These are phyloP conservation scores for Xestia c-nigrum DNA, from an alignment of 2,888 invertebrate species.

Conservation along the genomic window DNA sequence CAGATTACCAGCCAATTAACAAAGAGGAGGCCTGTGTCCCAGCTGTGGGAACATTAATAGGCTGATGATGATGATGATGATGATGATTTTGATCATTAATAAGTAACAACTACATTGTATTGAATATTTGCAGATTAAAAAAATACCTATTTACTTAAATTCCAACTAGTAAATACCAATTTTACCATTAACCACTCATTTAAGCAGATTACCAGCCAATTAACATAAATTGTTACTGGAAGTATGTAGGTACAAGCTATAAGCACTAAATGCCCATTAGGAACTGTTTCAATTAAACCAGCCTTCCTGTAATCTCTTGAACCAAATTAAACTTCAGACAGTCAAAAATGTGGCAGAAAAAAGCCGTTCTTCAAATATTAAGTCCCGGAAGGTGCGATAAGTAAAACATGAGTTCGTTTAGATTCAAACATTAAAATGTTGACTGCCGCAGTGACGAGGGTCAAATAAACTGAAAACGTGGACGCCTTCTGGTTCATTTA, in stretches of 20 bases:
- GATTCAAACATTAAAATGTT: conserved; percentile 67
- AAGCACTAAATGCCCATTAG: neutral
- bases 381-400: conserved; percentile 51
- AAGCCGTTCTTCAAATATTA: conserved; percentile 43
- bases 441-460: conserved; percentile 66
- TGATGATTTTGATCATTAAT: neutral
- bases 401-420: conserved; percentile 68
- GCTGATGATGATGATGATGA: too few species aligned
- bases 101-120: neutral
- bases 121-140: neutral
- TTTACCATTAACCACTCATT: neutral
- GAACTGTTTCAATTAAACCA: conserved; percentile 26
- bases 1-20: too few species aligned
- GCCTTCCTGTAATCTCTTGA: conserved; percentile 20
- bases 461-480: conserved; percentile 66
- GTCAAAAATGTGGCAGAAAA: conserved; percentile 18
- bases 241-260: neutral
- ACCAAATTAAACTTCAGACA: conserved; percentile 14
- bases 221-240: neutral
- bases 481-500: conserved; percentile 62
- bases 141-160: neutral
- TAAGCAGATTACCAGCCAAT: neutral
- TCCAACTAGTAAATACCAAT: neutral
- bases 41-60: too few species aligned
- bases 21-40: too few species aligned